Conservation (phyloP, 1,140 invertebrate species). For the Bombus haemorrhoidalis region DNA sequence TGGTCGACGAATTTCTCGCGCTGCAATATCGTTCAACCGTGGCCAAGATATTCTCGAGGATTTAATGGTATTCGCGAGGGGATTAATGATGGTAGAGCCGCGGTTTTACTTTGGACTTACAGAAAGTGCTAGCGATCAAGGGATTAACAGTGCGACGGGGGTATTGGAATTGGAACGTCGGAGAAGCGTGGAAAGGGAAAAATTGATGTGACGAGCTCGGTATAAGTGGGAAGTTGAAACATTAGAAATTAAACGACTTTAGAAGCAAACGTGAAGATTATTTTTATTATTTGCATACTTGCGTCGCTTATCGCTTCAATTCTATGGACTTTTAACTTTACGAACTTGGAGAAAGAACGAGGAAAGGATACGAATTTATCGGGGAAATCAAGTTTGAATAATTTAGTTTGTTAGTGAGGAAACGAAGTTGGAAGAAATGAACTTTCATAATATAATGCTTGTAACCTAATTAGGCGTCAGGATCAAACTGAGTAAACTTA, state of each 20-base stretch:
- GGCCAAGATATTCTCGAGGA: constrained; percentile 22
- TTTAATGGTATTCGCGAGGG: constrained; percentile 23
- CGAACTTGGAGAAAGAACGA: neutral
- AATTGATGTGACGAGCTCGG: neutral
- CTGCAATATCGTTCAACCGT: neutral
- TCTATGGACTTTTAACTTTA: neutral
- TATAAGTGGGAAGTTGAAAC: too few relatives aligned
- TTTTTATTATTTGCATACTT: too few relatives aligned
- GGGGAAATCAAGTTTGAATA: neutral
- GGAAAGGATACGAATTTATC: neutral
- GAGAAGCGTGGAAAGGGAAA: neutral
- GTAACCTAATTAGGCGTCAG: too few relatives aligned
- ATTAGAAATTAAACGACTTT: too few relatives aligned
- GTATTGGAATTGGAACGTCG: neutral
- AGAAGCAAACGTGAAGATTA: too few relatives aligned
- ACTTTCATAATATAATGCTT: too few relatives aligned
- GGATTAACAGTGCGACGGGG: neutral
- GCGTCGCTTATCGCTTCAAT: neutral
- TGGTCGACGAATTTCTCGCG: constrained; percentile 16
- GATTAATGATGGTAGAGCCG: constrained; percentile 13
- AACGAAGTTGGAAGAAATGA: too few relatives aligned
- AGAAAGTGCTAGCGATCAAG: neutral
- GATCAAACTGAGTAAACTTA: too few relatives aligned
- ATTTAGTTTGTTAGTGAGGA: neutral
- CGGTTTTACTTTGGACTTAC: neutral